These are phyloP conservation scores for Lottia scabra DNA, from an alignment of 2,888 invertebrate species.

Conservation along the genomic window DNA sequence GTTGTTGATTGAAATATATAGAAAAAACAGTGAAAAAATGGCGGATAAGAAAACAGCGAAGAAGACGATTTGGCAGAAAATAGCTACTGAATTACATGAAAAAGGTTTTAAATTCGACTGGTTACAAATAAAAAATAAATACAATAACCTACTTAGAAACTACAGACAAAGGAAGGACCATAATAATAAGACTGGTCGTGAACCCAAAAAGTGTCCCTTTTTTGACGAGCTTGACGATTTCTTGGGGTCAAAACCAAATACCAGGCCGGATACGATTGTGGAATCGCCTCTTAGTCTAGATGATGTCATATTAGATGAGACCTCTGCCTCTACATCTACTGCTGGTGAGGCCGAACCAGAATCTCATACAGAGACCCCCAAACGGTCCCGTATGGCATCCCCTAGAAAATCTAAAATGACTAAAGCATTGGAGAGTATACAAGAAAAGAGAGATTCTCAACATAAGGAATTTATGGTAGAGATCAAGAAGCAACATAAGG, in stretches of 20 bases:
- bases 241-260: neutral
- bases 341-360: neutral
- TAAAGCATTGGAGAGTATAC: neutral
- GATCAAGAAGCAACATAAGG: neutral
- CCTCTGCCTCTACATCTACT: neutral
- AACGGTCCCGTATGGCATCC: neutral
- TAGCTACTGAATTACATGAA: neutral
- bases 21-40: neutral
- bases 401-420: neutral
- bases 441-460: neutral
- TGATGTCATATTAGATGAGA: neutral
- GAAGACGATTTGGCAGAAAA: neutral
- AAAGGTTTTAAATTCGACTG: neutral
- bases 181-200: conserved; percentile 1
- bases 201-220: neutral
- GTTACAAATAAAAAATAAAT: neutral
- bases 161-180: neutral
- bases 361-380: neutral
- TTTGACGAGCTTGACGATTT: neutral
- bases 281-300: neutral
- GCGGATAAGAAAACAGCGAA: neutral
- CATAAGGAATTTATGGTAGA: neutral
- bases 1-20: neutral
- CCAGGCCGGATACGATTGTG: neutral
- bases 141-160: neutral